Evolutionary conservation across 2,797 vertebrate species (phyloP), one percentile per base, ranked within the genome.

Genomic region (Geotrypetes seraphini): DNA sequence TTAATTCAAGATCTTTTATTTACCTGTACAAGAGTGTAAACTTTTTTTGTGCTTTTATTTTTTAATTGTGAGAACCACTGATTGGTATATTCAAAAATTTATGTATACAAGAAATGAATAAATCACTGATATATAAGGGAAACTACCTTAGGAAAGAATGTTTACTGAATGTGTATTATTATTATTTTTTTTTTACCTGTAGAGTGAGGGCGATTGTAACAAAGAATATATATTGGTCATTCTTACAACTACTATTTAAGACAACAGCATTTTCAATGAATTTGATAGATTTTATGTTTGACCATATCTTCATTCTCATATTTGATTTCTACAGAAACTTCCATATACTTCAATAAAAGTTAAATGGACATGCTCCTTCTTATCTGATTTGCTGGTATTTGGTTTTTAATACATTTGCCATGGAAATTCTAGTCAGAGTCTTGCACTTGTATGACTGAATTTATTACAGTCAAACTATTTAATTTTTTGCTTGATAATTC

Each of bases 1-100:
- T 80, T 73, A 83, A 81, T 86, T 84, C 77, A 81, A 80, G 68
- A 84, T 79, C 86, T 93, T 96, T 95, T 91, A 91, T 96, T 91
- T 91, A 94, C 91, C 83, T 96, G 90, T 96, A 95, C 84, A 95
- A 89, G 90, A 92, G 87, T 96, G 90, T 96, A 91, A 83, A 96
- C 90, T 89, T 90, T 90, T n/a, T 92, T 83, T 81, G 81, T 84
- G 75, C 78, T 83, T 85, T 86, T 89, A 90, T 85, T 90, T 90
- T 88, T 89, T 85, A 92, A 84, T 92, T 95, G 92, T 97, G 90
- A 94, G 85, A 96, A 96, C 92, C 93, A 97, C 92, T 97, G 91
- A 96, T 91, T 89, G 92, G 89, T 94, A 88, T 95, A 90, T 92
- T 92, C 83, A 89, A 90, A 76, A 95, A 84, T 89, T 90, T 87